A percentile compares a stretch with the other conserved stretches of the same genome.
Conservation (phyloP, 2,888 invertebrate species). For the Saturnia japonica region DNA sequence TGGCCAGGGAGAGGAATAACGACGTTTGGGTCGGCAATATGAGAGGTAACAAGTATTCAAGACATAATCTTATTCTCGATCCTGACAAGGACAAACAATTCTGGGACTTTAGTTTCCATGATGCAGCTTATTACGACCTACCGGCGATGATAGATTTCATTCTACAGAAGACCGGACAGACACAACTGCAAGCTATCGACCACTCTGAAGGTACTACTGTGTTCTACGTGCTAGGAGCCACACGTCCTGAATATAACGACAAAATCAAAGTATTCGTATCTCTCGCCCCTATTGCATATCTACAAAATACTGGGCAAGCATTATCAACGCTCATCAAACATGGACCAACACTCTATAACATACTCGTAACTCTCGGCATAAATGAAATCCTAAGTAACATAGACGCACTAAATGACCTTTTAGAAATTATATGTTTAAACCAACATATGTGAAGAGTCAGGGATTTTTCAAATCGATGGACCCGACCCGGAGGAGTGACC, state of each 20-base stretch:
- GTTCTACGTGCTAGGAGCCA: constrained; percentile 74
- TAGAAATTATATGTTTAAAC: constrained; percentile 24
- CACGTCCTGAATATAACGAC: constrained; percentile 74
- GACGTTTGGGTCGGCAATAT: constrained; percentile 58
- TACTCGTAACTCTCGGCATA: neutral
- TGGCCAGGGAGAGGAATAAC: constrained; percentile 67
- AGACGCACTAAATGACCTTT: neutral
- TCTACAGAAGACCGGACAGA: constrained; percentile 61
- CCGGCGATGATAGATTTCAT: constrained; percentile 78
- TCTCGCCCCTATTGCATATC: constrained; percentile 35
- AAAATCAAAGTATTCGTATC: constrained; percentile 75
- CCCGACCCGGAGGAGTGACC: constrained; percentile 28
- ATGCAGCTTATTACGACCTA: constrained; percentile 85
- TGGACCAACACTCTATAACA: neutral
- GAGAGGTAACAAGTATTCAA: constrained; percentile 82
- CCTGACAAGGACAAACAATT: constrained; percentile 50
- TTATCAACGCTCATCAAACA: constrained; percentile 14
- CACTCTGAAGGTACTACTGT: constrained; percentile 84
- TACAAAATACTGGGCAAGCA: constrained; percentile 25
- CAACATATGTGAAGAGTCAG: constrained; percentile 24
- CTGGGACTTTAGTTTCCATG: constrained; percentile 83
- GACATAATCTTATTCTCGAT: constrained; percentile 64
- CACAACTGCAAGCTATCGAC: constrained; percentile 82
- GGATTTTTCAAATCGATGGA: constrained; percentile 25
- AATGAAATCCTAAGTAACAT: constrained; percentile 25